Conservation (phyloP, 2,113 vertebrate genomes). For the Megatriorchis doriae region DNA sequence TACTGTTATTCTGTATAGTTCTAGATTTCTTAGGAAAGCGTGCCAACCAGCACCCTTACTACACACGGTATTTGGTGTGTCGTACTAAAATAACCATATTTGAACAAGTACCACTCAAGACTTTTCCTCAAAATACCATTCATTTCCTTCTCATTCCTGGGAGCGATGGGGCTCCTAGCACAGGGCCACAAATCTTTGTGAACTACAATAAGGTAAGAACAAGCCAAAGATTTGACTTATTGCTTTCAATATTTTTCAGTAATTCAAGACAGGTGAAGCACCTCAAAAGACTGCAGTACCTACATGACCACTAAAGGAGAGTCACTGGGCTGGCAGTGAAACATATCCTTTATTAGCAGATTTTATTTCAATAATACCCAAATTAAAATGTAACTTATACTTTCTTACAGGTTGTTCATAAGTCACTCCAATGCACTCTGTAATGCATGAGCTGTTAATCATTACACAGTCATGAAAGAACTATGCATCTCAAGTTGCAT, state of each 20-base stretch:
- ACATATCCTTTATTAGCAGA: background rate
- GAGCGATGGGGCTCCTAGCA: background rate
- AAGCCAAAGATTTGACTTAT: background rate
- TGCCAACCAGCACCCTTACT: background rate
- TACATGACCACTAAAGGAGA: background rate
- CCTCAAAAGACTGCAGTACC: background rate
- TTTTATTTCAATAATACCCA: background rate
- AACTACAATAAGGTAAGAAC: background rate
- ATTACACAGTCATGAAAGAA: background rate
- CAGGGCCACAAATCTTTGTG: background rate
- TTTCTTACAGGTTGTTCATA: background rate
- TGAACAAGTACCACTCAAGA: background rate
- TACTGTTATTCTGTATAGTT: background rate
- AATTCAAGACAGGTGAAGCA: background rate
- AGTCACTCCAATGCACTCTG: background rate
- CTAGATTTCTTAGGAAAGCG: background rate
- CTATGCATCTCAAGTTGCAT: background rate
- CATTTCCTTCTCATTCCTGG: background rate
- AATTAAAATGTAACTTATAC: background rate
- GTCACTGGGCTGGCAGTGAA: background rate
- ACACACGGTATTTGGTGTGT: background rate
- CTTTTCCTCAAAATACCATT: background rate
- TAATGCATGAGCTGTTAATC: background rate
- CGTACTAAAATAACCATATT: background rate
- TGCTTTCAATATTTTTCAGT: background rate